phyloP scores from a whole-genome alignment of 2,888 invertebrate genomes.

The Tethea ocularis region DNA sequence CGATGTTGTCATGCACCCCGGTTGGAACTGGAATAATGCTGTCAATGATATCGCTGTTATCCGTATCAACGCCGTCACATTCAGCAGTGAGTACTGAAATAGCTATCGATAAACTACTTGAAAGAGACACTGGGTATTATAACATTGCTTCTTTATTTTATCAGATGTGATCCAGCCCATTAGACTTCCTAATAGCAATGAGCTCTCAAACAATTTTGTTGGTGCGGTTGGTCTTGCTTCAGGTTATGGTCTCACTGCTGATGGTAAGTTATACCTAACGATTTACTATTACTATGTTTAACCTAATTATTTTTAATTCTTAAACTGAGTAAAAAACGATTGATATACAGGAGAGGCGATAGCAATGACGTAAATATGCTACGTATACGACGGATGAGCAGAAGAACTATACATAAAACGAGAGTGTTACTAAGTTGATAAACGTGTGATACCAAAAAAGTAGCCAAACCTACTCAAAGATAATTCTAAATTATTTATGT shows the following conservation, averaged over 20 bases:
- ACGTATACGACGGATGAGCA: too few species aligned
- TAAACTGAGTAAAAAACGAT: too few species aligned
- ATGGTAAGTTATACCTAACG: constrained; percentile 36
- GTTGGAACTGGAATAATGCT: constrained; percentile 42
- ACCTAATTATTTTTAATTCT: too few species aligned
- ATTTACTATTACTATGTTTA: neutral
- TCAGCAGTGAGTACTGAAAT: constrained; percentile 36
- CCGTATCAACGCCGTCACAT: constrained; percentile 27
- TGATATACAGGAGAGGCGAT: too few species aligned
- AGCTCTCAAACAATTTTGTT: constrained; percentile 36
- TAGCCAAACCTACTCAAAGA: too few species aligned
- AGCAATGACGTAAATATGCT: too few species aligned
- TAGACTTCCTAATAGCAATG: constrained; percentile 41
- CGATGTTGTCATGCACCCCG: constrained; percentile 42
- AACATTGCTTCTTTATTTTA: constrained; percentile 18
- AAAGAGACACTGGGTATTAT: neutral
- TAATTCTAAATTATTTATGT: too few species aligned
- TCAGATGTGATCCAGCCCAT: constrained; percentile 53
- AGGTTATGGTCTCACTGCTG: constrained; percentile 53
- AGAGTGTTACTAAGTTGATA: too few species aligned
- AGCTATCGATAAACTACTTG: too few species aligned
- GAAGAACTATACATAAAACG: too few species aligned
- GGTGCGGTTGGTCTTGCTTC: constrained; percentile 46
- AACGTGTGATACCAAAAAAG: too few species aligned
- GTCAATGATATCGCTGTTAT: constrained; percentile 53